Evolutionary conservation across 64 coral and sea anemone genomes (phyloP).

Genomic region (Stylophora pistillata): DNA sequence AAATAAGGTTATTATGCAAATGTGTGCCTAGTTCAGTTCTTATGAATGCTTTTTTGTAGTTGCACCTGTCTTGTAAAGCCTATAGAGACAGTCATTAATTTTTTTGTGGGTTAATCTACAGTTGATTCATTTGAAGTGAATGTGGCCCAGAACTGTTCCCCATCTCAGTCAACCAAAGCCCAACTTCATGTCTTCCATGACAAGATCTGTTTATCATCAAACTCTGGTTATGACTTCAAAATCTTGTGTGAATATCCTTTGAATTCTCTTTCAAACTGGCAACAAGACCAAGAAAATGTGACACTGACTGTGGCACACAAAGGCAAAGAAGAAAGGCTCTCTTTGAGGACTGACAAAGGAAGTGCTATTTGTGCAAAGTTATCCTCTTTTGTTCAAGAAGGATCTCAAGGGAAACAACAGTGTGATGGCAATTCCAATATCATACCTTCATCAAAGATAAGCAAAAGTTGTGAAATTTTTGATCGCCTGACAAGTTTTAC

Average conservation of each 20-base stretch:
- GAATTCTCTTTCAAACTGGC: not conserved
- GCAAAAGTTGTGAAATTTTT: slow-evolving; percentile 4
- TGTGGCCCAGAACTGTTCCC: not conserved
- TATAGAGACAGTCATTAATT: not conserved
- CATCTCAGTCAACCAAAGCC: not conserved
- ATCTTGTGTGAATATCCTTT: slow-evolving; percentile 6
- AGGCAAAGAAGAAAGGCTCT: not conserved
- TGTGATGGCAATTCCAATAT: slow-evolving; percentile 25
- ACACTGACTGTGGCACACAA: not conserved
- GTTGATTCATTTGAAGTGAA: slow-evolving; percentile 27
- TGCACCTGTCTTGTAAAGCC: not conserved
- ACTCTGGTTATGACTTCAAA: slow-evolving; percentile 19
- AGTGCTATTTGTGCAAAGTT: not conserved
- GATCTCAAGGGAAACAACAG: not conserved
- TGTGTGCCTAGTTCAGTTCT: not conserved
- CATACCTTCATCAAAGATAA: not conserved
- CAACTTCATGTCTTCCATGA: slow-evolving; percentile 28
- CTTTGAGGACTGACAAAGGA: slow-evolving; percentile 13
- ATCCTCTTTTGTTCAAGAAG: not conserved
- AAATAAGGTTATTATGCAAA: not conserved
- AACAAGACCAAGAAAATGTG: not conserved
- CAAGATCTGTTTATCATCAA: slow-evolving; percentile 6
- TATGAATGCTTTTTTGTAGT: not conserved
- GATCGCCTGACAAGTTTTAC: no score
- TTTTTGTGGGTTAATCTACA: not conserved